These are phyloP conservation scores for Trichonephila clavipes DNA, from an alignment of 1,140 invertebrate genomes.

Conservation along the genomic window DNA sequence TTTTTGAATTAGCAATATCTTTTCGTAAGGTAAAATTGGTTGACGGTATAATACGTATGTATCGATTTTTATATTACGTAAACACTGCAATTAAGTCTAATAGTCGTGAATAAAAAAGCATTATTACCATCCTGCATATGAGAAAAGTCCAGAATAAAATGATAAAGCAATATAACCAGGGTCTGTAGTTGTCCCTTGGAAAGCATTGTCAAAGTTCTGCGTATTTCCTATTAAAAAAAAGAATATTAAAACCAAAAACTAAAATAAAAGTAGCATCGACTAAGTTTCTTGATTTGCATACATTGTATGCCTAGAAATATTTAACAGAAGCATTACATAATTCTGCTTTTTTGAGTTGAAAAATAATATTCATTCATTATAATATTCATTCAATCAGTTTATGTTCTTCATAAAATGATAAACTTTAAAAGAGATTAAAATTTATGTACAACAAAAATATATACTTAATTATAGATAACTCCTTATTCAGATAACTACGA, in stretches of 20 bases:
- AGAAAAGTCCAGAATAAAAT: slow-evolving; percentile 97
- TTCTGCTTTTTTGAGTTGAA: too few species aligned
- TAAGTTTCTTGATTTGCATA: background rate
- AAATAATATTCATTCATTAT: too few species aligned
- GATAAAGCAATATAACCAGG: slow-evolving; percentile 93
- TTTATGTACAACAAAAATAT: too few species aligned
- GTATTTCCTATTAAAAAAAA: slow-evolving; percentile 80
- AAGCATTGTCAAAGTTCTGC: slow-evolving; percentile 89
- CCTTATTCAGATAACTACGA: too few species aligned
- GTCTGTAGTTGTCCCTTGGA: slow-evolving; percentile 89
- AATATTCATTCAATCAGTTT: too few species aligned
- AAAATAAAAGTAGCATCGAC: background rate
- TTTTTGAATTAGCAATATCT: too few species aligned
- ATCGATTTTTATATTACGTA: background rate
- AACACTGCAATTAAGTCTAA: background rate
- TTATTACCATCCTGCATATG: slow-evolving; percentile 95
- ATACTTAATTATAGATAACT: too few species aligned
- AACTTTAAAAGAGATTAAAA: too few species aligned
- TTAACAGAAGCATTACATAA: too few species aligned
- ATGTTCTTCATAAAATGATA: too few species aligned
- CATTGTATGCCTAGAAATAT: background rate
- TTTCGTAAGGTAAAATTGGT: too few species aligned
- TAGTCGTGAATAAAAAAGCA: slow-evolving; percentile 78
- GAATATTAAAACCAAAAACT: slow-evolving; percentile 79
- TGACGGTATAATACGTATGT: background rate